These are phyloP conservation scores for Falco punctatus DNA, from an alignment of 2,113 vertebrate species.

Conservation along the genomic window DNA sequence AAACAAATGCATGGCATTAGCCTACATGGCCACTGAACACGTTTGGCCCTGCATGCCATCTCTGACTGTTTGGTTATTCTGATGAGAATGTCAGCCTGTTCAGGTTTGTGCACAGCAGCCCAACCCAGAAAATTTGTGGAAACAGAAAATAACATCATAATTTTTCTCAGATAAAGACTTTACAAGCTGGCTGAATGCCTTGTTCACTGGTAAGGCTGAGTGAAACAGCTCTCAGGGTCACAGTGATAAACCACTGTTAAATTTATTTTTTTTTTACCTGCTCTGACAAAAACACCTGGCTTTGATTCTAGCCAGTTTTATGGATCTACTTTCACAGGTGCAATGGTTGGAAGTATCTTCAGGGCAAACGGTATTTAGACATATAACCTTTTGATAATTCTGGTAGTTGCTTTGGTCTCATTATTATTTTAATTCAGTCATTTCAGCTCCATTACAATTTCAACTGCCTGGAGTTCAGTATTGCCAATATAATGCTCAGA, in stretches of 20 bases:
- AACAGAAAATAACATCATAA: background rate
- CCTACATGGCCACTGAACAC: background rate
- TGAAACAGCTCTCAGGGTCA: background rate
- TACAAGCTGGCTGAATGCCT: background rate
- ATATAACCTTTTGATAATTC: slow-evolving; percentile 12
- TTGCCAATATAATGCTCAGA: background rate
- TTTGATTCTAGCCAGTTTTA: background rate
- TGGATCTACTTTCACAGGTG: background rate
- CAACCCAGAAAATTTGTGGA: background rate
- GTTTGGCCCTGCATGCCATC: background rate
- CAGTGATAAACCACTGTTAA: background rate
- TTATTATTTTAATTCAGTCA: slow-evolving; percentile 10
- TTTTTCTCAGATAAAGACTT: background rate
- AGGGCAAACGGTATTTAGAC: slow-evolving; percentile 28
- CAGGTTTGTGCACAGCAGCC: background rate
- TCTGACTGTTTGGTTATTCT: background rate
- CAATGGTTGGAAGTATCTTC: background rate
- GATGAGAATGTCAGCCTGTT: background rate
- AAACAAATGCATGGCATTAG: slow-evolving; percentile 45
- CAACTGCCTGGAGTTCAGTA: background rate
- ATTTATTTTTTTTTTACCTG: background rate
- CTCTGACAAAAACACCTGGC: background rate
- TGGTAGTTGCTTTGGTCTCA: background rate
- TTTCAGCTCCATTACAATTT: background rate
- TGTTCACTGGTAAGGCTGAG: background rate